phyloP scores from a whole-genome alignment of 2,797 vertebrate genomes.

The Sebastes itinus region DNA sequence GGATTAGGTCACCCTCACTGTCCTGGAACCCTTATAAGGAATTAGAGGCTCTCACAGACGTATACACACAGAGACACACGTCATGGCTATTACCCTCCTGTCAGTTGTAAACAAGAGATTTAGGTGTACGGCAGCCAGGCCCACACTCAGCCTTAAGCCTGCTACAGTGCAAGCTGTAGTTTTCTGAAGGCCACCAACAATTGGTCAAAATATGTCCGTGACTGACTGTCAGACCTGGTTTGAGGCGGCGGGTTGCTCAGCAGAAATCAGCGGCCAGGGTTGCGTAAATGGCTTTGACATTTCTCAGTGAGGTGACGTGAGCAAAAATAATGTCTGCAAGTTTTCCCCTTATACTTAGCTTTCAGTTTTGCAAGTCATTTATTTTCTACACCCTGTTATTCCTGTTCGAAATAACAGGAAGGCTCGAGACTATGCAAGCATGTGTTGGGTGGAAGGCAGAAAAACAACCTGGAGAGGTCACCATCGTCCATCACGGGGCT shows the following conservation, averaged over 20 bases:
- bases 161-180: conserved; percentile 26
- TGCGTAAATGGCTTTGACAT: not conserved
- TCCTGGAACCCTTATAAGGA: conserved; percentile 79
- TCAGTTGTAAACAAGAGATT: conserved; percentile 66
- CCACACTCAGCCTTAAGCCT: conserved; percentile 27
- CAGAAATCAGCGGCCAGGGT: not conserved
- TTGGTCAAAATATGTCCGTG: conserved; percentile 20
- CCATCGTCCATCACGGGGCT: not conserved
- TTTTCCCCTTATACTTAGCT: not conserved
- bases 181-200: not conserved
- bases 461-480: conserved; percentile 16
- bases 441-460: conserved; percentile 16
- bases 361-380: not conserved
- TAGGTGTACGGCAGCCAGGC: conserved; percentile 22
- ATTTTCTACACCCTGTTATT: conserved; percentile 8
- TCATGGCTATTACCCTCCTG: conserved; percentile 29
- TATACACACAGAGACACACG: conserved; percentile 27
- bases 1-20: conserved; percentile 76
- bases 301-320: not conserved
- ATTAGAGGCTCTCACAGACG: conserved; percentile 43
- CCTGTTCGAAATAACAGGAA: conserved; percentile 24
- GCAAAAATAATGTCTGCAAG: not conserved
- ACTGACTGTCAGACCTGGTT: conserved; percentile 1
- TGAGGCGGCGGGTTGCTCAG: not conserved
- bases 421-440: not conserved